Evolutionary conservation across 2,797 vertebrate genomes (phyloP).

Genomic region (Pempheris klunzingeri): DNA sequence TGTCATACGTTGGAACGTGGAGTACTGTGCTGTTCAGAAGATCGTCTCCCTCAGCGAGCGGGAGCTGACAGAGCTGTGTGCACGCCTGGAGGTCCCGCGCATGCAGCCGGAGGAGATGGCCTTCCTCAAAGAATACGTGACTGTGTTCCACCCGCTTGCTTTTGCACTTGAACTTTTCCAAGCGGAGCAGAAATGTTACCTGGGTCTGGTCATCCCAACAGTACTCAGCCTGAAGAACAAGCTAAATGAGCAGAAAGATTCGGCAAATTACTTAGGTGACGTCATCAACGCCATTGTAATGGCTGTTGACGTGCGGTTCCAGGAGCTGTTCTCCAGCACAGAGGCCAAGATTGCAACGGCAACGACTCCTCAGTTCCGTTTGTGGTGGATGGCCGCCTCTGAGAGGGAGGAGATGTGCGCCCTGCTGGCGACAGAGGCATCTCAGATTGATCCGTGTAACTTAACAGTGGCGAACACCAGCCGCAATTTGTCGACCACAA

Average conservation of each 20-base stretch:
- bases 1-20: constrained; percentile 82
- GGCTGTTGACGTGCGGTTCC: constrained; percentile 81
- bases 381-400: constrained; percentile 83
- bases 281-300: constrained; percentile 72
- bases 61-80: constrained; percentile 81
- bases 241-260: constrained; percentile 79
- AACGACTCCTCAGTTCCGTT: constrained; percentile 83
- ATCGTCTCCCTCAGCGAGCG: constrained; percentile 76
- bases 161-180: constrained; percentile 85
- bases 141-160: constrained; percentile 83
- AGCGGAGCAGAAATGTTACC: constrained; percentile 85
- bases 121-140: constrained; percentile 82
- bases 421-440: constrained; percentile 76
- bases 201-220: constrained; percentile 84
- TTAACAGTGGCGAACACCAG: constrained; percentile 51
- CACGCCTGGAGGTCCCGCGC: constrained; percentile 74
- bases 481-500: constrained; percentile 64
- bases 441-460: constrained; percentile 72
- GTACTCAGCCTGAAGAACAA: constrained; percentile 85
- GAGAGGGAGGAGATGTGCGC: constrained; percentile 83
- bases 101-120: constrained; percentile 81
- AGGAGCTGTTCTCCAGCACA: constrained; percentile 78
- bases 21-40: constrained; percentile 83
- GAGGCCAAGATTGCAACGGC: constrained; percentile 83
- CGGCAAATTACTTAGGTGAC: constrained; percentile 69